A percentile compares a stretch with the other conserved stretches of the same genome.
Evolutionary conservation across 2,888 invertebrate species (phyloP).

Genomic region (Nemurella pictetii): DNA sequence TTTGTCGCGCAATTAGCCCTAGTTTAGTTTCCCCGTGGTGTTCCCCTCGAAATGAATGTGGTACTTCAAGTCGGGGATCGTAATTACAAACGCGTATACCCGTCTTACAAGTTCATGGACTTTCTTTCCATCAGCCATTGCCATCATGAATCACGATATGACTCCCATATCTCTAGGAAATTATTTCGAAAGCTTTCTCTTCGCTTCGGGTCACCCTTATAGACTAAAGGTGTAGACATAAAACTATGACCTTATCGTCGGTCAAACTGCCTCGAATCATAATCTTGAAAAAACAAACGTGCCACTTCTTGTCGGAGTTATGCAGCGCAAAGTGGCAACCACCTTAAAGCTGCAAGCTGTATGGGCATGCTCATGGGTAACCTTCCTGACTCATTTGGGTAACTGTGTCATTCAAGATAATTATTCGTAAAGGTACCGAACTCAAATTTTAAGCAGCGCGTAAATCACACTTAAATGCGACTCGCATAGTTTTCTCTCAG

Average conservation of each 20-base stretch:
- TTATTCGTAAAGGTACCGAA: not conserved
- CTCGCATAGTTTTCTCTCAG: not conserved
- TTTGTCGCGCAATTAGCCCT: not conserved
- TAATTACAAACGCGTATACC: not conserved
- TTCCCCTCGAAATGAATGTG: not conserved
- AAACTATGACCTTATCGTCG: not conserved
- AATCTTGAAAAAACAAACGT: not conserved
- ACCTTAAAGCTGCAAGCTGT: not conserved
- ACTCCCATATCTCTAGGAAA: not conserved
- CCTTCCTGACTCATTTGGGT: not conserved
- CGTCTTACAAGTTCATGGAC: conserved; percentile 19
- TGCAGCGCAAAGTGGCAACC: not conserved
- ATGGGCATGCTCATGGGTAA: not conserved
- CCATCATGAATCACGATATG: conserved; percentile 4
- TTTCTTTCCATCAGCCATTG: not conserved
- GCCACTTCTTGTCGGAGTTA: not conserved
- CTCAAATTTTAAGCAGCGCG: not conserved
- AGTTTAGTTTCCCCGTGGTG: not conserved
- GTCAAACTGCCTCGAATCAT: not conserved
- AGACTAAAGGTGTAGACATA: not conserved
- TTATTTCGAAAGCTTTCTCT: conserved; percentile 9
- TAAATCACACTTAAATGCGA: not conserved
- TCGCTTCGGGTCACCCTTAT: not conserved
- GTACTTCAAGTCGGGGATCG: not conserved
- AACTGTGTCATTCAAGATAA: not conserved